Evolutionary conservation across 2,888 invertebrate genomes (phyloP).

Genomic region (Mesoligia furuncula): DNA sequence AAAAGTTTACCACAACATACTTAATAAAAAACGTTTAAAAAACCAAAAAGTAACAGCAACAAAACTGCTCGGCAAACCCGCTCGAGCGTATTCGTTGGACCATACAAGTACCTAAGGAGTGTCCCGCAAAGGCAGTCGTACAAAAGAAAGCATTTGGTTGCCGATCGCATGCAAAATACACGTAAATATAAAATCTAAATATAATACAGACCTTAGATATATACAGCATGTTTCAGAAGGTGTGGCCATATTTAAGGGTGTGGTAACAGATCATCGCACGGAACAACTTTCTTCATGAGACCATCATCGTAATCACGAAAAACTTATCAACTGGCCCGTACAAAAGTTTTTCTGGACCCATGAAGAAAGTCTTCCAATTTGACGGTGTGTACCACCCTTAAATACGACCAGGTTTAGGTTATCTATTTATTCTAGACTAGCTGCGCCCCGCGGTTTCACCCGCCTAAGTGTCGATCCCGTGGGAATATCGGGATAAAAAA

Average conservation of each 20-base stretch:
- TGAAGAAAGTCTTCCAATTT: no score
- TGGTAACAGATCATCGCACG: not conserved
- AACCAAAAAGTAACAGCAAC: not conserved
- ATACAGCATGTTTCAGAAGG: not conserved
- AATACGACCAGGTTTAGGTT: no score
- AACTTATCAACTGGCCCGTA: not conserved
- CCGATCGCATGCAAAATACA: conserved; percentile 55
- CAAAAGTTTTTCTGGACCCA: not conserved
- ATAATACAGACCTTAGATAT: not conserved
- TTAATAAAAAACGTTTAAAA: not conserved
- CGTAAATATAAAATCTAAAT: conserved; percentile 7
- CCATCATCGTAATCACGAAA: not conserved
- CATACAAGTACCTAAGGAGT: conserved; percentile 45
- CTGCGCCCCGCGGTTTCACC: no score
- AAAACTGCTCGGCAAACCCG: not conserved
- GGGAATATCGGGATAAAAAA: no score
- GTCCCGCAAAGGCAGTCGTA: conserved; percentile 62
- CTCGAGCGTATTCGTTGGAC: not conserved
- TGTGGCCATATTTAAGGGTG: not conserved
- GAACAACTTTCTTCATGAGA: not conserved
- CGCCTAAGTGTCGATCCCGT: no score
- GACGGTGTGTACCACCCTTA: no score
- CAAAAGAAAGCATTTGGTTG: conserved; percentile 68
- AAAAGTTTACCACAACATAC: not conserved
- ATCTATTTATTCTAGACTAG: no score